phyloP scores from a whole-genome alignment of 2,113 vertebrate species.

The Hemichromis elongatus region DNA sequence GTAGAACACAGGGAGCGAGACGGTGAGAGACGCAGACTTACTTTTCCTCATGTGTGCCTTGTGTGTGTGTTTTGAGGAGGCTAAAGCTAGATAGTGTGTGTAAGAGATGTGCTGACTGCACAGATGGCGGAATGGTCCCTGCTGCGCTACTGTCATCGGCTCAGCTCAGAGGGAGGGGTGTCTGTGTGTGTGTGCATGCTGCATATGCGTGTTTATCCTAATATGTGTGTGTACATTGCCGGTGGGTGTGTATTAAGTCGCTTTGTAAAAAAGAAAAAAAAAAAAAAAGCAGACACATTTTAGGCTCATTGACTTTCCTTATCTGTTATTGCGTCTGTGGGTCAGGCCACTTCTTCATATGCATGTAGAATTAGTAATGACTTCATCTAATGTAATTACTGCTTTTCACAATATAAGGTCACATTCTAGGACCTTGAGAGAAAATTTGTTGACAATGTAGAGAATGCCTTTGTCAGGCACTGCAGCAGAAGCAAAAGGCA shows the following conservation, averaged over 20 bases:
- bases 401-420: constrained; percentile 5
- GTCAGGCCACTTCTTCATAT: constrained; percentile 16
- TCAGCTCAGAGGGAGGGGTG: constrained; percentile 43
- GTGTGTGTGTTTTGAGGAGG: not conserved
- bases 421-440: not conserved
- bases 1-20: not conserved
- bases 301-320: constrained; percentile 45
- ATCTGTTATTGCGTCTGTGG: constrained; percentile 24
- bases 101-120: constrained; percentile 69
- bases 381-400: constrained; percentile 16
- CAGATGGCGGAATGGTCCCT: constrained; percentile 74
- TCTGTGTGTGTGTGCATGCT: not conserved
- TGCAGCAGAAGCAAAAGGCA: not conserved
- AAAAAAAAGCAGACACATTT: constrained; percentile 39
- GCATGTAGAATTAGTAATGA: constrained; percentile 19
- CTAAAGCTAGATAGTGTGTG: constrained; percentile 24
- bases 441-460: not conserved
- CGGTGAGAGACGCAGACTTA: constrained; percentile 2
- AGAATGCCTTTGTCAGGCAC: not conserved
- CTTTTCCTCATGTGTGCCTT: not conserved
- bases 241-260: constrained; percentile 20
- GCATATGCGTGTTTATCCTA: not conserved
- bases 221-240: constrained; percentile 16
- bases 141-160: constrained; percentile 70
- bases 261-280: constrained; percentile 15